Percentiles rank a stretch among this genome's conserved stretches.
phyloP scores from a whole-genome alignment of 2,888 invertebrate genomes.

The Hypercompe scribonia region DNA sequence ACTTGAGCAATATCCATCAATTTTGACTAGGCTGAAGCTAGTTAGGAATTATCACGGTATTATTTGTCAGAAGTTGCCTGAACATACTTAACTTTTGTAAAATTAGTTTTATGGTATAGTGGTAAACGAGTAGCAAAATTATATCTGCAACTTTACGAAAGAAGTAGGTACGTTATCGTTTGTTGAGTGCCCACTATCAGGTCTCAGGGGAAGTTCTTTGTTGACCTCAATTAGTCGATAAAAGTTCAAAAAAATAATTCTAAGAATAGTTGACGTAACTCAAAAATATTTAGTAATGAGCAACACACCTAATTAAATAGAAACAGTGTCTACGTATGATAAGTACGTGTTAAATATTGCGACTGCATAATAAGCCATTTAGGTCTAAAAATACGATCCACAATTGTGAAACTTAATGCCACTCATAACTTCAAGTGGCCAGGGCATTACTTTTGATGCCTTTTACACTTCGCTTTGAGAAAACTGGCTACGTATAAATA shows the following conservation, averaged over 20 bases:
- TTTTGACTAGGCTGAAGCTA: background rate
- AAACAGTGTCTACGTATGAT: background rate
- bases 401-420: constrained; percentile 12
- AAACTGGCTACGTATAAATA: constrained; percentile 46
- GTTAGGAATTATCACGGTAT: background rate
- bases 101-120: too few relatives aligned
- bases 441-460: constrained; percentile 30
- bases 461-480: constrained; percentile 34
- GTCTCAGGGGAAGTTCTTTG: background rate
- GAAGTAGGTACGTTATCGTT: background rate
- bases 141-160: too few relatives aligned
- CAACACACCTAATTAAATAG: background rate
- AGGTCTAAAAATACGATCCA: constrained; percentile 5
- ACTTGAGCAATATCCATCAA: background rate
- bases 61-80: too few relatives aligned
- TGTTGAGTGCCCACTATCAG: background rate
- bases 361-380: constrained; percentile 3
- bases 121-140: too few relatives aligned
- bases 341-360: background rate
- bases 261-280: background rate
- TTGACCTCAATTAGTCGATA: background rate
- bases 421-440: constrained; percentile 24
- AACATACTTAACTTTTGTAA: too few relatives aligned
- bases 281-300: background rate
- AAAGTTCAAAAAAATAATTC: background rate